phyloP scores from a whole-genome alignment of 2,113 vertebrate genomes.

The Cricetomys ansorgei region DNA sequence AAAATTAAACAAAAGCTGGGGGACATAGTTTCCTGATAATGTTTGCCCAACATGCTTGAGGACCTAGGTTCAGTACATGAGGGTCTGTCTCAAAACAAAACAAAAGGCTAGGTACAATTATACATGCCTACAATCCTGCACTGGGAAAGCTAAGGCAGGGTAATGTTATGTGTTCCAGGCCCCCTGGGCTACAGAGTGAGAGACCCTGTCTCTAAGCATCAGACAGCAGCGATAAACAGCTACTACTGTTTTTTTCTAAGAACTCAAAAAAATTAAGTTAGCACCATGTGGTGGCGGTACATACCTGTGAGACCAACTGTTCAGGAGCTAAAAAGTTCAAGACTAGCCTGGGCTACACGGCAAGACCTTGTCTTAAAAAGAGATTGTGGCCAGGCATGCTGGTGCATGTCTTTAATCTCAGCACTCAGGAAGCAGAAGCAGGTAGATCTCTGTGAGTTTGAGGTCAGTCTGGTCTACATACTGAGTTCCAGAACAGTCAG shows the following conservation, averaged over 20 bases:
- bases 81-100: neutral
- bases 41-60: neutral
- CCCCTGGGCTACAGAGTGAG: neutral
- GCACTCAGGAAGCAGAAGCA: neutral
- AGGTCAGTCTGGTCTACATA: neutral
- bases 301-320: neutral
- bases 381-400: neutral
- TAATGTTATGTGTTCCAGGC: neutral
- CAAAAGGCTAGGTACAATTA: neutral
- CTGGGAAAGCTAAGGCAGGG: neutral
- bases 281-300: neutral
- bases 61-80: neutral
- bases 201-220: constrained; percentile 4
- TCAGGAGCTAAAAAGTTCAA: neutral
- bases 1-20: neutral
- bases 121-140: neutral
- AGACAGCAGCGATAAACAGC: neutral
- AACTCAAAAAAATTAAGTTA: neutral
- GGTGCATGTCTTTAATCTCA: neutral
- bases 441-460: neutral
- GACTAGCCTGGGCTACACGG: neutral
- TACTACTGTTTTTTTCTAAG: constrained; percentile 29
- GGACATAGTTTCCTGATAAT: neutral
- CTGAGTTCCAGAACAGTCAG: neutral
- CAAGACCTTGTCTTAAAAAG: neutral